Base-by-base conservation (phyloP, 2,113 vertebrate genomes). In the Columbina picui region DNA sequence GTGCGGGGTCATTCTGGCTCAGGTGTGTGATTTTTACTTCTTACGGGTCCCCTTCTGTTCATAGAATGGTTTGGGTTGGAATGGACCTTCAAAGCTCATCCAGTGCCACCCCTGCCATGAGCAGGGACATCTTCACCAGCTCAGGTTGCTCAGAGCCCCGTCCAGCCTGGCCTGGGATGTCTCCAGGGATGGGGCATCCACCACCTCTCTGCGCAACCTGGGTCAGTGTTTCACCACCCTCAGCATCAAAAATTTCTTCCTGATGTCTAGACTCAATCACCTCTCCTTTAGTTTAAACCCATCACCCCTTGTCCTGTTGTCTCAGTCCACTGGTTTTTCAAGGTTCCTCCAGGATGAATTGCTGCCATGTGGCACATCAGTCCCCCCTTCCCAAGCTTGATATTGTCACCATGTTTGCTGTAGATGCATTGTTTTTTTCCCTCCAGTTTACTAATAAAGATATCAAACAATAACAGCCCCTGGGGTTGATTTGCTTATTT, bases 351-450 rank as follows among this genome's bases (percentile, higher is more conserved):
- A 38, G 29, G 43, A 6, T 59, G 43, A 43, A 53, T n/a, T 23
- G 59, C n/a, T 47, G 0, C 16, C 2, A 6, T 36, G 1, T 8
- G 6, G 23, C 9, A 0, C 38, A 17, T 59, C 32, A 29, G 5
- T 70, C 38, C 38, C 10, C 5, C 18, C 38, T 85, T 79, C 43
- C 22, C 34, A 41, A 32, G 14, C 34, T 49, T 63, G 47, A 3
- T 67, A 9, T 7, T 50, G 22, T 34, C 27, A 1, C 27, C 57
- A 9, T 29, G 6, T 76, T 94, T 88, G 65, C 34, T 79, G 23
- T 56, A 23, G 7, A 4, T 47, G 4, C 14, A 3, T 82, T 73
- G 59, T 32, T 6, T 29, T 26, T n/a, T 25, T 71, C 91, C 30
- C 9, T 82, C 19, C 23, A 29, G 22, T 50, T 86, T 73, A 29